Evolutionary conservation across 2,113 vertebrate genomes (phyloP).

Genomic region (Anoplopoma fimbria): DNA sequence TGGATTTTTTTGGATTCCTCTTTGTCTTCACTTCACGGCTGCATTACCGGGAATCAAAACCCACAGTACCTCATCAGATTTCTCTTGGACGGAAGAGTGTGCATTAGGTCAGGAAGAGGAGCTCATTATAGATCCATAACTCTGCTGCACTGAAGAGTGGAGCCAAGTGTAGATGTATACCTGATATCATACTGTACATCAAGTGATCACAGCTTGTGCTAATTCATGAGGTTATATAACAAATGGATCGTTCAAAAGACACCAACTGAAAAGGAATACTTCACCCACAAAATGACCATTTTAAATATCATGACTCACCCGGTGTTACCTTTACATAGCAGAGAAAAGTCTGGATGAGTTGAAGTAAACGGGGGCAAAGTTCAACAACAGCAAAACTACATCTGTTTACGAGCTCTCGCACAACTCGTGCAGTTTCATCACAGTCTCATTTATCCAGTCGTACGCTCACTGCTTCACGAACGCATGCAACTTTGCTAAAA

Average conservation of each 20-base stretch:
- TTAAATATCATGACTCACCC: too few relatives aligned
- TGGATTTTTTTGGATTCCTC: constrained; percentile 37
- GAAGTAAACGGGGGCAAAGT: too few relatives aligned
- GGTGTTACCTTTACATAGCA: too few relatives aligned
- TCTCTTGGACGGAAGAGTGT: constrained; percentile 16
- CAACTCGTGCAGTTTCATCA: too few relatives aligned
- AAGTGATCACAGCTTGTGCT: constrained; percentile 1
- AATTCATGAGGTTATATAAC: neutral
- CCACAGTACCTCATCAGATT: constrained; percentile 32
- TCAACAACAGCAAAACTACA: too few relatives aligned
- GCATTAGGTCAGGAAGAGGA: constrained; percentile 32
- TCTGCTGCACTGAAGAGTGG: neutral
- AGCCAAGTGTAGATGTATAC: neutral
- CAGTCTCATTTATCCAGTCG: too few relatives aligned
- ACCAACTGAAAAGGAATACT: neutral
- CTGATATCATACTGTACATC: neutral
- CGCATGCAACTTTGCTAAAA: too few relatives aligned
- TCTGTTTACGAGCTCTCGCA: too few relatives aligned
- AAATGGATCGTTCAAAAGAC: neutral
- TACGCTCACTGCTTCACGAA: too few relatives aligned
- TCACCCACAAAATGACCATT: too few relatives aligned
- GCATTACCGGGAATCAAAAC: constrained; percentile 48
- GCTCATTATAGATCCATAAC: constrained; percentile 52
- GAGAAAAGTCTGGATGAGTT: too few relatives aligned
- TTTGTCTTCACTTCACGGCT: constrained; percentile 25